These are phyloP conservation scores for Hyaena hyaena DNA, from an alignment of 2,113 vertebrate species.

Conservation along the genomic window DNA sequence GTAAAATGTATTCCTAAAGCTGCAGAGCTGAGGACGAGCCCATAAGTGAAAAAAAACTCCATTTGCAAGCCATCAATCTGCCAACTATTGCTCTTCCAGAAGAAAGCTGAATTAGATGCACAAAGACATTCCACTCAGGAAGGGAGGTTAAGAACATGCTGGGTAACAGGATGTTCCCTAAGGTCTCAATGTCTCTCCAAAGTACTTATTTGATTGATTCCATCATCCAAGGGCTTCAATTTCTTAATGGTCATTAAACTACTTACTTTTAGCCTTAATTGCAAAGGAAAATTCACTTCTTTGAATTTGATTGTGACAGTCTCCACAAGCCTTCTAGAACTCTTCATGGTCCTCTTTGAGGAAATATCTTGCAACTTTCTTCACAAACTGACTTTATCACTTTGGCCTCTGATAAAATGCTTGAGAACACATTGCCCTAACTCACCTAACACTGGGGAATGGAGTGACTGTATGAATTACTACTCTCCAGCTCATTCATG, in stretches of 20 bases:
- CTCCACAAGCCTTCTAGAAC: neutral
- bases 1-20: neutral
- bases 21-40: neutral
- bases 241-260: neutral
- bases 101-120: neutral
- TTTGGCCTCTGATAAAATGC: slow-evolving; percentile 28
- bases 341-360: neutral
- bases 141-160: neutral
- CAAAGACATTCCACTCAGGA: neutral
- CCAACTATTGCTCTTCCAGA: neutral
- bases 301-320: neutral
- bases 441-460: neutral
- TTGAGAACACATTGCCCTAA: neutral
- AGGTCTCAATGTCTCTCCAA: neutral
- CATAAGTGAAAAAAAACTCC: neutral
- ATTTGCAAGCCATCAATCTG: neutral
- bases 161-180: neutral
- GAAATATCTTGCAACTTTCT: neutral
- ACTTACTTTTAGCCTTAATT: neutral
- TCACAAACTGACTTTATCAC: neutral
- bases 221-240: neutral
- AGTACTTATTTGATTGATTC: neutral
- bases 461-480: neutral
- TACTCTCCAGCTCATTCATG: neutral
- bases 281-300: neutral